Percentiles rank a stretch among this genome's conserved stretches.
These are phyloP conservation scores for Tholera decimalis DNA, from an alignment of 2,888 invertebrate genomes.

Conservation along the genomic window DNA sequence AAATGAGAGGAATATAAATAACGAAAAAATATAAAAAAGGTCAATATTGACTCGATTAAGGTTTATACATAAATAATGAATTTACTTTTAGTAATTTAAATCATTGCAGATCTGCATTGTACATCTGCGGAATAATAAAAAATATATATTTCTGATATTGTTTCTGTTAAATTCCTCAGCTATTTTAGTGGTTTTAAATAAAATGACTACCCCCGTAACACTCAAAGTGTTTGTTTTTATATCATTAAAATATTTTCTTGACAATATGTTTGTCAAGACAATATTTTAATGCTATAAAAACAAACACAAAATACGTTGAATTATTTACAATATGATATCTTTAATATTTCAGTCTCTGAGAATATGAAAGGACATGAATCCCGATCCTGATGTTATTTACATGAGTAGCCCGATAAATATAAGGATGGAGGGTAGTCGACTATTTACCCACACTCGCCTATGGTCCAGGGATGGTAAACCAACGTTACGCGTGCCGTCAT, in stretches of 20 bases:
- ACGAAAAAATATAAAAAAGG: no score
- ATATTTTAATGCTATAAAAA: constrained; percentile 31
- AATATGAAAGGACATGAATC: constrained; percentile 78
- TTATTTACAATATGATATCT: constrained; percentile 69
- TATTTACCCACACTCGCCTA: constrained; percentile 78
- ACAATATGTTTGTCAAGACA: no score
- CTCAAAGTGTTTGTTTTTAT: neutral
- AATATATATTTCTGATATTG: no score
- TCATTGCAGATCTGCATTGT: no score
- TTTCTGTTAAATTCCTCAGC: no score
- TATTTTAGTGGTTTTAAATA: no score
- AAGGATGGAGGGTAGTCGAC: constrained; percentile 76
- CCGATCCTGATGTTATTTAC: constrained; percentile 83
- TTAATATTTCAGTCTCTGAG: constrained; percentile 56
- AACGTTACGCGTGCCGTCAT: neutral
- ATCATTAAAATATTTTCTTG: no score
- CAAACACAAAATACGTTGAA: constrained; percentile 45
- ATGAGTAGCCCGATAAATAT: constrained; percentile 84
- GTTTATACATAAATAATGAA: no score
- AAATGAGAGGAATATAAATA: neutral
- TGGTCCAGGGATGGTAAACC: constrained; percentile 52
- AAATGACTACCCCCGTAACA: no score
- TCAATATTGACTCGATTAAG: no score
- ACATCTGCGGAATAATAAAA: no score
- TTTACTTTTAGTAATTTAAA: no score